A percentile compares a stretch with the other conserved stretches of the same genome.
phyloP scores from a whole-genome alignment of 2,797 vertebrate genomes.

The Toxotes lorentzi region DNA sequence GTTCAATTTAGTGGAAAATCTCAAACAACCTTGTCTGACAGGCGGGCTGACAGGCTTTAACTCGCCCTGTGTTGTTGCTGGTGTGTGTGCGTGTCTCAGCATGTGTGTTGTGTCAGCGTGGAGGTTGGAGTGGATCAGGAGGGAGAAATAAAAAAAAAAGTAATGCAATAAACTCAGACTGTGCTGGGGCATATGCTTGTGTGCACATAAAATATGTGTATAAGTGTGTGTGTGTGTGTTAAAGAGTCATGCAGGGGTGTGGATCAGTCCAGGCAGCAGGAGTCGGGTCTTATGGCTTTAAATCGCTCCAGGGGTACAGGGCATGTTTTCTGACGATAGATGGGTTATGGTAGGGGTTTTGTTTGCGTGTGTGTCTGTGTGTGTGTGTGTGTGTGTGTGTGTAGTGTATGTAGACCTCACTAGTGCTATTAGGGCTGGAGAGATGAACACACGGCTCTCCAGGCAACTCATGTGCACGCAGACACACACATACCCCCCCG shows the following conservation, averaged over 20 bases:
- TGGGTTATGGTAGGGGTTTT: constrained; percentile 23
- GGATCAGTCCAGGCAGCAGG: constrained; percentile 62
- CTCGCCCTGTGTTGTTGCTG: constrained; percentile 44
- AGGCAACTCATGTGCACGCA: constrained; percentile 36
- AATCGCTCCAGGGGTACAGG: constrained; percentile 68
- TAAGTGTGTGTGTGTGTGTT: constrained; percentile 41
- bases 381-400: constrained; percentile 15
- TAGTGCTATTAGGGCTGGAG: constrained; percentile 53
- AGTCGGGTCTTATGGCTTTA: constrained; percentile 70
- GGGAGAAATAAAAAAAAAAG: constrained; percentile 24
- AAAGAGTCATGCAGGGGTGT: constrained; percentile 51
- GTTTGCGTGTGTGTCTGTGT: constrained; percentile 32
- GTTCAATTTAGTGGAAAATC: constrained; percentile 85
- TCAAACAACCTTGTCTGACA: constrained; percentile 81
- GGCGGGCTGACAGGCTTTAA: constrained; percentile 75
- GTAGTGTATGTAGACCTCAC: constrained; percentile 43
- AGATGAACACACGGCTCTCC: constrained; percentile 60
- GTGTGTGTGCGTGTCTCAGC: constrained; percentile 19
- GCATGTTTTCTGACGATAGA: constrained; percentile 73
- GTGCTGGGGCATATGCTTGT: constrained; percentile 49
- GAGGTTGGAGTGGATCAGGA: constrained; percentile 36
- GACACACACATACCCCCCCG: constrained; percentile 40
- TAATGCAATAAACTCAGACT: constrained; percentile 63
- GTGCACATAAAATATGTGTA: constrained; percentile 23
- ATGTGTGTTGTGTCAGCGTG: constrained; percentile 34